These are phyloP conservation scores for Rattus norvegicus DNA, from an alignment of 2,113 vertebrate genomes.

Conservation along the genomic window GRCr8 NC_086022.1:58750001-58750500, in stretches of 20 bases:
- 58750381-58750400: not conserved
- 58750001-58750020: not conserved
- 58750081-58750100: not conserved
- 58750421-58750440: not conserved
- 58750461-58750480: not conserved
- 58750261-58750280: not conserved
- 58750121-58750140: not conserved
- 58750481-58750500: not conserved
- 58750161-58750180: not conserved
- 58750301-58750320: not conserved
- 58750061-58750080: not conserved
- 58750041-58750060: not conserved
- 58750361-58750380: not conserved
- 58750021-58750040: not conserved
- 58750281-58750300: not conserved
- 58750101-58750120: not conserved
- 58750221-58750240: not conserved
- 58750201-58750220: not conserved
- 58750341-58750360: not conserved
- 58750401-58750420: not conserved
- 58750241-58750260: not conserved
- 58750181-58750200: not conserved
- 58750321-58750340: not conserved
- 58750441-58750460: not conserved
- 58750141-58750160: not conserved